Base-by-base conservation (phyloP, 1,140 invertebrate species). In the Orchestia grillus region DNA sequence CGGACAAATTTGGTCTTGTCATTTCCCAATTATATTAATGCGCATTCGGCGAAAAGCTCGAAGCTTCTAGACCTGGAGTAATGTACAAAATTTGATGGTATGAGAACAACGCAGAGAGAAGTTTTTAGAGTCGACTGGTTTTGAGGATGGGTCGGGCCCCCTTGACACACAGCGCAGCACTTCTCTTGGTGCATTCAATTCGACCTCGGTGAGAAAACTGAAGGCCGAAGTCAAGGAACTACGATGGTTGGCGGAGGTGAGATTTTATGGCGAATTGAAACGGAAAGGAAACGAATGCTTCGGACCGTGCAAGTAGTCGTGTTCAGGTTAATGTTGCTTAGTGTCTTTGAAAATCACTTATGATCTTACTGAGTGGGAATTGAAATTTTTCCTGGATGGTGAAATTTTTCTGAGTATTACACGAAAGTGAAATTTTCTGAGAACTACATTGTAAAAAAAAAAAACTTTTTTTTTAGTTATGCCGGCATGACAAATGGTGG, bases 121-220 rank as follows among this genome's bases (percentile, higher is more conserved):
- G 88, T 42, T 28, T n/a, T 44, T 94, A 47, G 92, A 94, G 43
- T 44, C 92, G 92, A 44, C 92, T 94, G 92, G 92, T 94, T 45
- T 44, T 45, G 92, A 94, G 92, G 92, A 94, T 94, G 92, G 92
- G 92, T 94, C 92, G 92, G 44, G 92, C 92, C 44, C 92, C 92
- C 92, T 47, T 94, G 92, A 45, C 92, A 94, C 92, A 44, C 43
- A 40, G 36, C 44, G 92, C 92, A 45, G 43, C 4, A 45, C 36
- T 44, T 94, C 44, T 91, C 92, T 94, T 47, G 92, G 40, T 44
- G 36, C 36, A 44, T 94, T 94, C 92, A 44, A 94, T 45, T 94
- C 92, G 92, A 94, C 92, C 16, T 47, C 44, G 92, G 92, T 28
- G 40, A n/a, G 92, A 94, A 94, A 47, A 94, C 92, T 45, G 92